Percentiles rank a stretch among this genome's conserved stretches.
phyloP scores from a whole-genome alignment of 2,113 vertebrate species.

The Raja brachyura region DNA sequence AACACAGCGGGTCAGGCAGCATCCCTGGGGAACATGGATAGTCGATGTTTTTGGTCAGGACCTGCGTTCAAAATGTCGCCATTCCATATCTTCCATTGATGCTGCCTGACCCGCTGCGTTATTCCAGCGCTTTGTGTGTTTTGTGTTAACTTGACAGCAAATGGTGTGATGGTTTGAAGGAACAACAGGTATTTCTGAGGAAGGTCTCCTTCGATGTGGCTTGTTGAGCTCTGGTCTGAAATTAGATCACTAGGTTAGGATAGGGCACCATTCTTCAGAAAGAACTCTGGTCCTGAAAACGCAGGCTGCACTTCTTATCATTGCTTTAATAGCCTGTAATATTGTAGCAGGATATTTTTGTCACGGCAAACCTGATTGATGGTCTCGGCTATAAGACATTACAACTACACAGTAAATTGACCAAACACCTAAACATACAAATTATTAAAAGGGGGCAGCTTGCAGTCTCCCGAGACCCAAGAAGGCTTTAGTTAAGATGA shows the following conservation, averaged over 20 bases:
- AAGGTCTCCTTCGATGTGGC: conserved; percentile 55
- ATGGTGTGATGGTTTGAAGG: too few relatives aligned
- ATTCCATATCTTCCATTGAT: too few relatives aligned
- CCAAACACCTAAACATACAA: conserved; percentile 91
- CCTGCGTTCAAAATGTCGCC: too few relatives aligned
- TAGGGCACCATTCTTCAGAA: conserved; percentile 64
- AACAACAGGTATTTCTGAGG: not conserved
- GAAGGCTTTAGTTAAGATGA: conserved; percentile 81
- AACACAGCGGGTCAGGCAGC: too few relatives aligned
- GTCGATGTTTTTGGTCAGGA: too few relatives aligned
- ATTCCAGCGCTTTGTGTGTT: too few relatives aligned
- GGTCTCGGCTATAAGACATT: conserved; percentile 68
- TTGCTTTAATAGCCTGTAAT: conserved; percentile 86
- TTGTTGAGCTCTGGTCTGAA: conserved; percentile 67
- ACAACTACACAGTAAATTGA: conserved; percentile 73
- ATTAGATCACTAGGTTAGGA: conserved; percentile 68
- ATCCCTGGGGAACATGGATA: too few relatives aligned
- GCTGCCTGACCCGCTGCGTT: too few relatives aligned
- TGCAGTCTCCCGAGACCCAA: conserved; percentile 61
- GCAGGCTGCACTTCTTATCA: conserved; percentile 60
- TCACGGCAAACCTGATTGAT: conserved; percentile 78
- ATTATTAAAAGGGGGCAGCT: conserved; percentile 85
- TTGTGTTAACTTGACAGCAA: not conserved
- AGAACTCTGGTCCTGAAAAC: conserved; percentile 62
- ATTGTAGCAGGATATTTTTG: conserved; percentile 70